Base-by-base conservation (phyloP, 2,888 invertebrate species). In the Acronicta psi region DNA sequence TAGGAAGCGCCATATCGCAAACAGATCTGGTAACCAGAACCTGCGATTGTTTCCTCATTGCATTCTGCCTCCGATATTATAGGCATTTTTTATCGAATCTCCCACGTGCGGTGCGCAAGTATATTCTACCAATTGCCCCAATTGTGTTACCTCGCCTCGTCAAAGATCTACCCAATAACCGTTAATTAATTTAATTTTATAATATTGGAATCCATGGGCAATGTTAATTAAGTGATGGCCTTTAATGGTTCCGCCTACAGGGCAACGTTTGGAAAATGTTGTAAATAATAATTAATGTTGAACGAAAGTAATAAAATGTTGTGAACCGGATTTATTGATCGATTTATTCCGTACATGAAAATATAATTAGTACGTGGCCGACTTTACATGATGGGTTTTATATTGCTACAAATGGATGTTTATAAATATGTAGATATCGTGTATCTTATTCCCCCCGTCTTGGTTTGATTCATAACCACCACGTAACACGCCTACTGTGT, bases 1-100 rank as follows among this genome's bases (percentile, higher is more conserved):
- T 81, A 89, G 91, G 90, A 91, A 92, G 85, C 81, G 79, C 80
- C 79, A 85, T 89, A 90, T 88, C 86, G 84, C 83, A 79, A 82
- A 85, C 86, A 84, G 86, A 86, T 86, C 87, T 86, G 85, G 85
- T 74, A 75, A 77, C 73, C 83, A 83, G 80, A 79, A 79, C 78
- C 77, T 70, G 79, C 86, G 83, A 87, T 88, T 87, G 89, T 90
- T 85, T 83, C 83, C 83, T 81, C 81, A 85, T 83, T 85, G 84
- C 75, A 72, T 69, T 65, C 63, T 61, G 57, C 45, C 44, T 50
- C 52, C 67, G 66, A 73, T 75, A 73, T 65, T 49, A 60, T 66
- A 52, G 68, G 66, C 65, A 75, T 63, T 76, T n/a, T 75, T 78
- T 79, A 78, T 68, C 74, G 64, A 60, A 66, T 67, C 59, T 49